phyloP scores from a whole-genome alignment of 1,140 invertebrate species.

The Asbolus verrucosus region DNA sequence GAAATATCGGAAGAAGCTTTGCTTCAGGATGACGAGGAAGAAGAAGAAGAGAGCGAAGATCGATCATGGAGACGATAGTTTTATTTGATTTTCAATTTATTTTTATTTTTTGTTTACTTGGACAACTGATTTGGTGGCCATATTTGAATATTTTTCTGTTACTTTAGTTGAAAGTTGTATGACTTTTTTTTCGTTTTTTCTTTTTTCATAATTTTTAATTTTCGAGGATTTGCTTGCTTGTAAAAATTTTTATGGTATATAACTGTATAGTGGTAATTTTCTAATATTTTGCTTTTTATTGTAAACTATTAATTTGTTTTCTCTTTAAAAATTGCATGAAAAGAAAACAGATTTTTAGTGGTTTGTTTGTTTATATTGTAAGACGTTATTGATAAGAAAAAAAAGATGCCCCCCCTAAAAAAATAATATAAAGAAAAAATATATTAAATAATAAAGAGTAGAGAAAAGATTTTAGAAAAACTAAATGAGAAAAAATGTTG shows the following conservation, averaged over 20 bases:
- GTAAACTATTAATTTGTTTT: constrained; percentile 35
- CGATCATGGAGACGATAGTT: constrained; percentile 72
- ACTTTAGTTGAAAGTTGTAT: constrained; percentile 14
- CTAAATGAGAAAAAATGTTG: constrained; percentile 48
- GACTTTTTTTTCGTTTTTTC: background rate
- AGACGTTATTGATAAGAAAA: constrained; percentile 45
- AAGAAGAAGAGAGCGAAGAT: constrained; percentile 72
- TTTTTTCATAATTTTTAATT: background rate
- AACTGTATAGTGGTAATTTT: constrained; percentile 22
- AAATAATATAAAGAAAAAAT: constrained; percentile 36
- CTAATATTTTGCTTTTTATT: constrained; percentile 12
- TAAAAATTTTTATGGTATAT: constrained; percentile 30
- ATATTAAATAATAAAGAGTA: constrained; percentile 38
- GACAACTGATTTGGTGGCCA: constrained; percentile 9
- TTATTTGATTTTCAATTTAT: background rate
- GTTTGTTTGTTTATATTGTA: constrained; percentile 45
- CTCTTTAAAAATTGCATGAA: background rate
- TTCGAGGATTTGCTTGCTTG: constrained; percentile 24
- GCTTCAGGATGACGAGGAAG: constrained; percentile 71
- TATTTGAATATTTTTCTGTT: constrained; percentile 10
- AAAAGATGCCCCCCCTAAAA: constrained; percentile 46
- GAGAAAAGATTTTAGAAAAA: constrained; percentile 40
- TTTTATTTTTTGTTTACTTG: background rate
- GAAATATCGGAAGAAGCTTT: constrained; percentile 64
- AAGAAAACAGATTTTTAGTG: constrained; percentile 33